These are phyloP conservation scores for Rhagonycha fulva DNA, from an alignment of 2,888 invertebrate species.

Conservation along the genomic window DNA sequence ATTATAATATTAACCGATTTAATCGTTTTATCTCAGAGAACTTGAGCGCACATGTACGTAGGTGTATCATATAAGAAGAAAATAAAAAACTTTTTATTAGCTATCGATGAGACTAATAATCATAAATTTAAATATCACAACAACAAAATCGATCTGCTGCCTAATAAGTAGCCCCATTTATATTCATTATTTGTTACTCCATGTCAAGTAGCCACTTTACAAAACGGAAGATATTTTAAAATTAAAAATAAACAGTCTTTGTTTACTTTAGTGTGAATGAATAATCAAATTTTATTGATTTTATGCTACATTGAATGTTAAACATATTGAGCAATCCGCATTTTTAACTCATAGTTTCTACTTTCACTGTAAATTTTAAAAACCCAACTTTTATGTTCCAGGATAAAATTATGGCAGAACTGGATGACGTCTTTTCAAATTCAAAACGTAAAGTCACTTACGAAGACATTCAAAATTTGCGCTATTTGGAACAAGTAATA, in stretches of 20 bases:
- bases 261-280: not conserved
- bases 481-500: constrained; percentile 42
- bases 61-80: not conserved
- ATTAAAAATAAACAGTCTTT: not conserved
- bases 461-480: constrained; percentile 37
- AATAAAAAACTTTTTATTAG: not conserved
- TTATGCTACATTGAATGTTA: not conserved
- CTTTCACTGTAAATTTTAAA: not conserved
- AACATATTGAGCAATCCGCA: not conserved
- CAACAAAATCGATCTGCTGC: not conserved
- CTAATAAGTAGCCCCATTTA: not conserved
- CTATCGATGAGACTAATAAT: not conserved
- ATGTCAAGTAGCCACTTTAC: not conserved
- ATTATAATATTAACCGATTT: not conserved
- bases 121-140: not conserved
- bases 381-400: not conserved
- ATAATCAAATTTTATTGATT: not conserved
- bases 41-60: not conserved
- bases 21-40: not conserved
- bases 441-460: constrained; percentile 34
- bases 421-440: constrained; percentile 33
- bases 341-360: not conserved
- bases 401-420: constrained; percentile 31
- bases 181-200: not conserved
- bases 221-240: not conserved